Evolutionary conservation across 2,888 invertebrate species (phyloP).

Genomic region (Pharmacophagus antenor): DNA sequence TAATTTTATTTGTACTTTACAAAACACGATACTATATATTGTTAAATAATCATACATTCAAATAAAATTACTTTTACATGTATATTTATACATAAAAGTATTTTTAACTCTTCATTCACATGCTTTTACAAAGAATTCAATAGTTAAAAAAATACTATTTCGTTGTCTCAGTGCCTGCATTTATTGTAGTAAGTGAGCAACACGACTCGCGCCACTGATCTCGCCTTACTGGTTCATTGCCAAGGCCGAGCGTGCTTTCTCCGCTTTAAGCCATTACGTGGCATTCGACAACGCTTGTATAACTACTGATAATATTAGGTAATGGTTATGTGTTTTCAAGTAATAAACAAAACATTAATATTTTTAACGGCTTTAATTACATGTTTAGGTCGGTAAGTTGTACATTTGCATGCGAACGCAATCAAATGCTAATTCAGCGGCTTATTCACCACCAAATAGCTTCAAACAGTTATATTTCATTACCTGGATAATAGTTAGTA

Average conservation of each 20-base stretch:
- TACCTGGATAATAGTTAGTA: too few relatives aligned
- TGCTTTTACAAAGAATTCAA: not conserved
- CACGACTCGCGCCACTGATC: slow-evolving; percentile 52
- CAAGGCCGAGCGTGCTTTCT: slow-evolving; percentile 76
- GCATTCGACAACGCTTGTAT: slow-evolving; percentile 52
- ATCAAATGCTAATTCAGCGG: too few relatives aligned
- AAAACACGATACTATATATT: too few relatives aligned
- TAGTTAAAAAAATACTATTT: not conserved
- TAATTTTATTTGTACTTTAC: too few relatives aligned
- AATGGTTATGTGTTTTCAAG: slow-evolving; percentile 54
- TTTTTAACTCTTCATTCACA: not conserved
- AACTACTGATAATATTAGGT: slow-evolving; percentile 55
- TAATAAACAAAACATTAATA: not conserved
- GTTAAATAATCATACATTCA: too few relatives aligned
- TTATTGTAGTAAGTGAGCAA: slow-evolving; percentile 16
- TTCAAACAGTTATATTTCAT: too few relatives aligned
- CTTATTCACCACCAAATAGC: too few relatives aligned
- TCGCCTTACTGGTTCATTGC: slow-evolving; percentile 74
- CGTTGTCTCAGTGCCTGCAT: not conserved
- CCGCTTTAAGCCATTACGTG: slow-evolving; percentile 59
- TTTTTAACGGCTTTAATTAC: not conserved
- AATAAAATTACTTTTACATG: too few relatives aligned
- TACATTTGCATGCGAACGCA: too few relatives aligned
- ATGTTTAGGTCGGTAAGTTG: too few relatives aligned
- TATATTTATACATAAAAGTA: too few relatives aligned